Evolutionary conservation across 1,140 invertebrate species (phyloP), one percentile per base, ranked within the genome.

Genomic region (Teleopsis dalmanni): DNA sequence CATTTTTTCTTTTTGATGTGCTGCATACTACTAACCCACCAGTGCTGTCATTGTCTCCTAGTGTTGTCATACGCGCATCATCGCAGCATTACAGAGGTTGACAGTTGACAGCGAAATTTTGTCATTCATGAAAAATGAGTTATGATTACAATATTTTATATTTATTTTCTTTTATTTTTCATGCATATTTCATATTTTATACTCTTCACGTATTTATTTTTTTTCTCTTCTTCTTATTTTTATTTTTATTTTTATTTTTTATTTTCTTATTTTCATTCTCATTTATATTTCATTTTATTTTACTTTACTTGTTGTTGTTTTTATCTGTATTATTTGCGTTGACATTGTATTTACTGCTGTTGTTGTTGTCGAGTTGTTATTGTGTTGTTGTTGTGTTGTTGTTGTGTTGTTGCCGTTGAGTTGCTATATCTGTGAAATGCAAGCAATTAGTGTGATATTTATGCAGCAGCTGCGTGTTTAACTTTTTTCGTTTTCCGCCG

Each of bases 81-180:
- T 16, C 41, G 19, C 26, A 25, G 41, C 26, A 29, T 43, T 43
- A 46, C 33, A 35, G 44, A 31, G 44, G 44, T 35, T 46, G 44
- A 46, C 44, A 46, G 44, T 46, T 46, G 44, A 46, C 44, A 36
- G 44, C 29, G 44, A 33, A 46, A 46, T 34, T 46, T 46, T 46
- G 44, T 46, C 44, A 46, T 48, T 48, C 36, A 40, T 48, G 46
- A 48, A 48, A 48, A 48, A 38, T 48, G 46, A 38, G 38, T 48
- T 48, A 48, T 48, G 46, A 48, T 48, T 46, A 29, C 41, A 43
- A 46, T 46, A 35, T 46, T 36, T 46, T 22, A 27, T 36, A 11
- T 35, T 36, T 26, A n/a, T 31, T 31, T 31, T n/a, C n/a, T 37
- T 19, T 16, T 16, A 37, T 19, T 8, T 37, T 19, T 37, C 9